These are phyloP conservation scores for Oasisia sp. DNA, from an alignment of 2,888 invertebrate species.

Conservation along the genomic window DNA sequence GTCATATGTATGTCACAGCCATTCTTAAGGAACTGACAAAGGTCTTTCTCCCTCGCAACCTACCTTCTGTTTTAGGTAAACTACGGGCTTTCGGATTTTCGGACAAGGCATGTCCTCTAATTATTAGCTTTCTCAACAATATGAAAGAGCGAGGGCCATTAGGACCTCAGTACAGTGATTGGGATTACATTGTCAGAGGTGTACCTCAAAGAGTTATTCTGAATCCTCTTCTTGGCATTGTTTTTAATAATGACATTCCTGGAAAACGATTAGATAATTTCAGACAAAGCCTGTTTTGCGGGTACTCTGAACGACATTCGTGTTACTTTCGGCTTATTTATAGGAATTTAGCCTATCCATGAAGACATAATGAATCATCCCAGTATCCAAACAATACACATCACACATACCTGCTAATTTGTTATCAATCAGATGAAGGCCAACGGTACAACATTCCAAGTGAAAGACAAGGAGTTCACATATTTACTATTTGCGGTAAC, in stretches of 20 bases:
- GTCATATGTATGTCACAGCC: constrained; percentile 30
- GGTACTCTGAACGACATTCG: no score
- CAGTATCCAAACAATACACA: no score
- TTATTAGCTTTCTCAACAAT: constrained; percentile 18
- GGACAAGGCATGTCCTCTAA: background rate
- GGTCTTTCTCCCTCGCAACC: constrained; percentile 36
- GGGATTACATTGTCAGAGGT: constrained; percentile 14
- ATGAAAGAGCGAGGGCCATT: background rate
- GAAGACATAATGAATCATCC: no score
- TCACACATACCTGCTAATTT: no score
- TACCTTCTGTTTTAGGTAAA: constrained; percentile 33
- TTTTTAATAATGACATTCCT: constrained; percentile 27
- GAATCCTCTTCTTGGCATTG: constrained; percentile 24
- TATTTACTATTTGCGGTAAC: no score
- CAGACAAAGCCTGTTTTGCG: no score
- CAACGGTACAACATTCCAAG: no score
- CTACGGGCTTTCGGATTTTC: constrained; percentile 36
- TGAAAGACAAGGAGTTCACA: no score
- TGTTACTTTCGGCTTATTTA: no score
- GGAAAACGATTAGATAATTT: no score
- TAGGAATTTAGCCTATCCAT: no score
- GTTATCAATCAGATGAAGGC: no score
- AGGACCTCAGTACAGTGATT: background rate
- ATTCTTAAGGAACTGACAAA: constrained; percentile 40
- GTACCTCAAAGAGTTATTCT: constrained; percentile 30